Evolutionary conservation across 2,113 vertebrate genomes (phyloP), one percentile per base, ranked within the genome.

Genomic region (Pygoscelis antarcticus): DNA sequence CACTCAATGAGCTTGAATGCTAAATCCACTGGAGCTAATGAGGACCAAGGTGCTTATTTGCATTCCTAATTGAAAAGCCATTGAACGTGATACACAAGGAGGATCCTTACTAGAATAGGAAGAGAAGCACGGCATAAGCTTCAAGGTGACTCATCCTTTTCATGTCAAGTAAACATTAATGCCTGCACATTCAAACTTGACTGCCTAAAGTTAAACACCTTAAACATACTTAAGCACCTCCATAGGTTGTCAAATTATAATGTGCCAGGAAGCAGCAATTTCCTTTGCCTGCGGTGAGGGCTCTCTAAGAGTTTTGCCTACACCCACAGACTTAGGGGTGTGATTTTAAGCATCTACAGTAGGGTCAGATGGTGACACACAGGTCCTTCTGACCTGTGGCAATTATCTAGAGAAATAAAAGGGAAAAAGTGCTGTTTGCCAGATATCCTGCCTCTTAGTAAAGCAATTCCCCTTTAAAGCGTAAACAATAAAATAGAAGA

Each of bases 91-190:
- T 16, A 61, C 0, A 4, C 15, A 12, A 51, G 60, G 51, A 89
- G n/a, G 84, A 84, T 94, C 83, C 64, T 62, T 46, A 65, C 27
- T 26, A 40, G 82, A 87, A 93, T 23, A 18, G 72, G 68, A 47
- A 78, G 55, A 86, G 57, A n/a, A 80, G 40, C 57, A 47, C 11
- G 4, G 83, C 55, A 36, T 13, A n/a, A 93, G 84, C 64, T 92
- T 70, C 52, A 68, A 86, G 38, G 60, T 93, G 97, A 97, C 58
- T 96, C 95, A 97, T 46, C 68, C 87, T 64, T 10, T 79, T 88
- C 61, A 77, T 13, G 75, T 30, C 88, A 93, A 80, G 70, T 11
- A 79, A 96, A 93, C 90, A 51, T 32, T 16, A 77, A 89, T 84
- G 83, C 75, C 81, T 3, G n/a, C 77, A 51, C 74, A 61, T 46